phyloP scores from a whole-genome alignment of 2,797 vertebrate species.

The Typhlichthys eigenmanni region DNA sequence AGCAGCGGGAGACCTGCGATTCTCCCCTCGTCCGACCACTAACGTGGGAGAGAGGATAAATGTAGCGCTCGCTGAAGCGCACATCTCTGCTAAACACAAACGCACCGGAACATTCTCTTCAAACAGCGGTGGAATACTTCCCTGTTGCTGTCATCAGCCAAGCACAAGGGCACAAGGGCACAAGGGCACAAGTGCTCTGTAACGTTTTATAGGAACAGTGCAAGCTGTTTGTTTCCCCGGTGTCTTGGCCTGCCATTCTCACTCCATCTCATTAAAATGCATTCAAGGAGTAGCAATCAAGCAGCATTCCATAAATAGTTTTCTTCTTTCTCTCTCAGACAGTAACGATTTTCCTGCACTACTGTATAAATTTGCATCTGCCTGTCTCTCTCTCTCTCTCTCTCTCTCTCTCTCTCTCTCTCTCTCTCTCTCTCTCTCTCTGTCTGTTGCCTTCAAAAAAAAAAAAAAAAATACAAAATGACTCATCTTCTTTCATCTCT shows the following conservation, averaged over 20 bases:
- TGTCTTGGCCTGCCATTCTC: too few species aligned
- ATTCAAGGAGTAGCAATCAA: too few species aligned
- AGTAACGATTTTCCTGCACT: too few species aligned
- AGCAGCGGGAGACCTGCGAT: too few species aligned
- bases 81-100: conserved; percentile 44
- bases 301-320: not conserved
- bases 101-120: conserved; percentile 31
- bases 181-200: conserved; percentile 17
- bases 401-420: conserved; percentile 7
- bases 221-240: too few species aligned
- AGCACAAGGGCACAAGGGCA: conserved; percentile 31
- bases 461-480: not conserved
- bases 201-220: too few species aligned
- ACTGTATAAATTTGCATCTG: not conserved
- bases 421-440: conserved; percentile 2
- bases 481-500: conserved; percentile 16
- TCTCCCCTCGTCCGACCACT: conserved; percentile 24
- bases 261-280: too few species aligned
- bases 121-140: conserved; percentile 43
- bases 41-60: conserved; percentile 40
- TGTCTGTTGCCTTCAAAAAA: not conserved
- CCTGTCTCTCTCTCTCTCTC: not conserved
- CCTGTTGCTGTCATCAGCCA: conserved; percentile 31
- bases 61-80: conserved; percentile 60
- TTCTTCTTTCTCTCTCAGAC: not conserved